A percentile compares a stretch with the other conserved stretches of the same genome.
Conservation (phyloP, 1,140 invertebrate genomes). For the Leptinotarsa lineolata region DNA sequence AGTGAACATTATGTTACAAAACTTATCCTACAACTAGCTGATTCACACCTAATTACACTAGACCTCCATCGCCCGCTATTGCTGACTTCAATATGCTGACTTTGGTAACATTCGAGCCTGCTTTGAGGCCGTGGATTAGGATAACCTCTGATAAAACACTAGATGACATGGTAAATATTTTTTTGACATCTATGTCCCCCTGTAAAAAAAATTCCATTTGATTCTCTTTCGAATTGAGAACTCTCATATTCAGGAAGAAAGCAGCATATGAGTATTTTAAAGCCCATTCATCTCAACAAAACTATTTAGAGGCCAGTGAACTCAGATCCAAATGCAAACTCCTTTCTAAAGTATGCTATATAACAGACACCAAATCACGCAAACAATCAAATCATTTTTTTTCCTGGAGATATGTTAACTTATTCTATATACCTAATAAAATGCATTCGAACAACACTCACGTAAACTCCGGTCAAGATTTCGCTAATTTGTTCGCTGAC, state of each 20-base stretch:
- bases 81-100: constrained; percentile 1
- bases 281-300: too few species aligned
- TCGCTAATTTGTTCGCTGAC: too few species aligned
- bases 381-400: too few species aligned
- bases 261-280: neutral
- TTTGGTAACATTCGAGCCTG: neutral
- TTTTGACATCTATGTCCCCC: neutral
- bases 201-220: neutral
- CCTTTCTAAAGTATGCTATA: too few species aligned
- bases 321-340: too few species aligned
- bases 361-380: too few species aligned
- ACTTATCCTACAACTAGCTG: neutral
- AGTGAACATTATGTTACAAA: neutral
- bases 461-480: too few species aligned
- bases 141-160: neutral
- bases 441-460: too few species aligned
- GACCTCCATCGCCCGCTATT: neutral
- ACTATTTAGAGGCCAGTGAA: too few species aligned
- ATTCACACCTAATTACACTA: constrained; percentile 2
- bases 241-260: constrained; percentile 1
- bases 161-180: neutral
- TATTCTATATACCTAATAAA: too few species aligned
- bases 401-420: too few species aligned
- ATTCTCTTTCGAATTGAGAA: neutral
- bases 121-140: neutral